phyloP scores from a whole-genome alignment of 2,113 vertebrate species.

The Pomatorhinus ruficollis region DNA sequence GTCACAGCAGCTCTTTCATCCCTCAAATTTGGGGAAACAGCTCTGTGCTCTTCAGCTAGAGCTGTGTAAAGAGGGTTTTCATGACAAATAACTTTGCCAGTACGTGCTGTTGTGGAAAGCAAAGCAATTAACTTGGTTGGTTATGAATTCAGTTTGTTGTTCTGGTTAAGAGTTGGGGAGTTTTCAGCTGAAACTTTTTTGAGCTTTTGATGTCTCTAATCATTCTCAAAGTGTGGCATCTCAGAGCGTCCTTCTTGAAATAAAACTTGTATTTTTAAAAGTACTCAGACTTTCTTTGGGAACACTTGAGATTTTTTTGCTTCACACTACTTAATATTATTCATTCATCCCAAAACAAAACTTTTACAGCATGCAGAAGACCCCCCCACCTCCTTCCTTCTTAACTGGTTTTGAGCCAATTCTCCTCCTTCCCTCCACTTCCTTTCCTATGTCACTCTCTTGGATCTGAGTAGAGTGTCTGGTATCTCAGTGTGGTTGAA shows the following conservation, averaged over 20 bases:
- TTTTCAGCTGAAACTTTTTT: not conserved
- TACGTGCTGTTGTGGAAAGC: conserved; percentile 1
- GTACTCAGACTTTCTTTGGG: not conserved
- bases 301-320: not conserved
- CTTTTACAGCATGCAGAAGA: not conserved
- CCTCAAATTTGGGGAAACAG: not conserved
- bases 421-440: not conserved
- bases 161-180: conserved; percentile 7
- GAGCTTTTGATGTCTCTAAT: not conserved
- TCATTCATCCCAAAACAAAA: not conserved
- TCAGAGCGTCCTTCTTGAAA: not conserved
- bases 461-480: not conserved
- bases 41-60: not conserved
- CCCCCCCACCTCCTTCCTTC: not conserved
- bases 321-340: not conserved
- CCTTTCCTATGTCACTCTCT: not conserved
- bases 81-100: not conserved
- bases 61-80: not conserved
- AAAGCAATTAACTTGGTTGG: not conserved
- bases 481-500: not conserved
- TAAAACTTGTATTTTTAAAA: not conserved
- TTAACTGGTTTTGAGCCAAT: not conserved
- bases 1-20: not conserved
- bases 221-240: not conserved
- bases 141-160: conserved; percentile 24